Evolutionary conservation across 1,140 invertebrate genomes (phyloP), one percentile per base, ranked within the genome.

Genomic region (Leptopilina boulardi): DNA sequence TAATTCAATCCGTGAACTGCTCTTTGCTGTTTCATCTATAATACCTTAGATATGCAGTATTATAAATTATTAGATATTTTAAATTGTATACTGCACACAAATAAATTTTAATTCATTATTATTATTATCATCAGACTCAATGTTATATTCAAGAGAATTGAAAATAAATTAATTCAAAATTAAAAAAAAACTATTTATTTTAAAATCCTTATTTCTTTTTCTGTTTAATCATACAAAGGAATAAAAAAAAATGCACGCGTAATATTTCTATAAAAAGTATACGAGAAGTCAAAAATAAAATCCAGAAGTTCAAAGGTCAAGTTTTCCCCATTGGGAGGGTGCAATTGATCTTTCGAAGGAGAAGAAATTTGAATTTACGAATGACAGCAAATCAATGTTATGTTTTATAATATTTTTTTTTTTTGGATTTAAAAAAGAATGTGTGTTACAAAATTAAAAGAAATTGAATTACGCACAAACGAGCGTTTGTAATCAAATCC

Each of bases 341-440:
- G 86, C 91, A n/a, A 85, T 91, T 18, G 88, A 92, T 79, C 88
- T 91, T n/a, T 11, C 83, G 85, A n/a, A 74, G 89, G 90, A 0
- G 90, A 90, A 38, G 89, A 91, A 74, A 92, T 92, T 80, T 79
- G 90, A 42, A 89, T 85, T 91, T 23, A 90, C 41, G 23, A 51
- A 77, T 13, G 78, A 80, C 44, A 5, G 54, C 6, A 71, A 51
- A 19, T 54, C 41, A 11, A 70, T 76, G 74, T 77, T 84, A 78
- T n/a, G 54, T 66, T 30, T 59, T 21, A 23, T 10, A 0, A 30
- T 3, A 30, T 30, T 66, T 30, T 66, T n/a, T n/a, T 6, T 66
- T n/a, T 66, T n/a, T n/a, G n/a, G n/a, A n/a, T n/a, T n/a, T n/a
- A n/a, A n/a, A n/a, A n/a, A n/a, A n/a, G n/a, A n/a, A n/a, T n/a